Evolutionary conservation across 2,113 vertebrate genomes (phyloP).

Genomic region (Cheirogaleus medius): DNA sequence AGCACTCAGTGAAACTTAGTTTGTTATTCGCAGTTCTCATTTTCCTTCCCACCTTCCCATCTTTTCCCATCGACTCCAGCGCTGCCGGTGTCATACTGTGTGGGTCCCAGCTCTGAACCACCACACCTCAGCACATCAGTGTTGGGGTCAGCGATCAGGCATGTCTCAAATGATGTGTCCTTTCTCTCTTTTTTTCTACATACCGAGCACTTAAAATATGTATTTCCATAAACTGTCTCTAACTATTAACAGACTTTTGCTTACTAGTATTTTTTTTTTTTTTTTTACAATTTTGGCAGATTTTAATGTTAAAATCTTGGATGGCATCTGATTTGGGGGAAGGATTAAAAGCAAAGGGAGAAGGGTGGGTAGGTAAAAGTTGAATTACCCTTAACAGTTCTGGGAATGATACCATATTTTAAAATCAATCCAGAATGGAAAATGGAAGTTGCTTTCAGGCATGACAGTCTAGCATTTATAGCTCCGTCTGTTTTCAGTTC

Average conservation of each 20-base stretch:
- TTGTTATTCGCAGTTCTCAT: background rate
- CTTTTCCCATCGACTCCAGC: background rate
- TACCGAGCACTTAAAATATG: conserved; percentile 26
- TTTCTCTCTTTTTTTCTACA: background rate
- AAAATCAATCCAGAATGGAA: conserved; percentile 70
- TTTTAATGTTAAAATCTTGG: conserved; percentile 50
- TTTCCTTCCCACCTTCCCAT: background rate
- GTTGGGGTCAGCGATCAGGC: background rate
- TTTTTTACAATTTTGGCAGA: background rate
- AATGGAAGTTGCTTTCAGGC: conserved; percentile 70
- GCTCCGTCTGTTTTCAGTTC: conserved; percentile 53
- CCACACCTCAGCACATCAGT: background rate
- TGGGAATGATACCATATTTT: conserved; percentile 62
- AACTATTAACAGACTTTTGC: conserved; percentile 62
- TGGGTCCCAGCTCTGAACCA: background rate
- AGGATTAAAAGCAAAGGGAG: conserved; percentile 43
- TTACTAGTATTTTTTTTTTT: conserved; percentile 8
- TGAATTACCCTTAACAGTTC: conserved; percentile 44
- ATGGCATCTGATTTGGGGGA: conserved; percentile 46
- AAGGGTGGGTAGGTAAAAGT: conserved; percentile 18
- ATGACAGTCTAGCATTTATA: conserved; percentile 44
- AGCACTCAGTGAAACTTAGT: background rate
- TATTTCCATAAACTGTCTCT: conserved; percentile 48
- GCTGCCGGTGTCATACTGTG: background rate
- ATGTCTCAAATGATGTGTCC: background rate